These are phyloP conservation scores for Drosophila quasianomalipes DNA, from an alignment of 2,888 invertebrate genomes.

Conservation along the genomic window DNA sequence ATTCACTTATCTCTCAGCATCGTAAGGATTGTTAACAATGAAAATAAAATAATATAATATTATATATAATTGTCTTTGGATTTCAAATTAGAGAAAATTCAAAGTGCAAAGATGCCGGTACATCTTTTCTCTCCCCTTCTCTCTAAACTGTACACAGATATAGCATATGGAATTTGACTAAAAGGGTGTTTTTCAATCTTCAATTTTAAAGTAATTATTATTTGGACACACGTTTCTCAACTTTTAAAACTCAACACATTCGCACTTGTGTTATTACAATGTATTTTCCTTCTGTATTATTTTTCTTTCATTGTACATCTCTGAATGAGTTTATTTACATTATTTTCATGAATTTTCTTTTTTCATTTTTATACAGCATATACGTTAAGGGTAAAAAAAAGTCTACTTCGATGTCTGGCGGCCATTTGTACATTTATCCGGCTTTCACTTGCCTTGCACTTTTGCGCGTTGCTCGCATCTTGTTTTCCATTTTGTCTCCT, in stretches of 20 bases:
- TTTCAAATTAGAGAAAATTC: neutral
- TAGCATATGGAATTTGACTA: neutral
- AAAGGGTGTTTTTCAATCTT: neutral
- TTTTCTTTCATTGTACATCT: slow-evolving; percentile 44
- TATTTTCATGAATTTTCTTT: slow-evolving; percentile 41
- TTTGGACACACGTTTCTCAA: neutral
- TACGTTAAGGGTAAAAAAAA: slow-evolving; percentile 40
- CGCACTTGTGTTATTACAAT: neutral
- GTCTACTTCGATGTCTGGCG: slow-evolving; percentile 33
- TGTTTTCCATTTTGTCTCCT: slow-evolving; percentile 24
- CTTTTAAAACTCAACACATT: neutral
- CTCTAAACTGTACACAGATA: neutral
- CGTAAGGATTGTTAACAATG: neutral
- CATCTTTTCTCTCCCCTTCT: neutral
- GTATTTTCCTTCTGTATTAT: slow-evolving; percentile 33
- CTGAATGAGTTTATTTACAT: slow-evolving; percentile 49
- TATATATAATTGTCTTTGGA: neutral
- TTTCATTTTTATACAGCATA: slow-evolving; percentile 13
- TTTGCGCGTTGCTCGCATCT: slow-evolving; percentile 32
- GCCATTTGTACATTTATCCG: slow-evolving; percentile 52
- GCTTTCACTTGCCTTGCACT: slow-evolving; percentile 56
- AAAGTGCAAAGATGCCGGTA: too few species aligned
- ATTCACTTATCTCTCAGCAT: neutral
- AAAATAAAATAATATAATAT: neutral
- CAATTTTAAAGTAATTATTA: neutral